Percentiles rank a stretch among this genome's conserved stretches.
Evolutionary conservation across 2,888 invertebrate genomes (phyloP).

Genomic region (Ophion costatus): DNA sequence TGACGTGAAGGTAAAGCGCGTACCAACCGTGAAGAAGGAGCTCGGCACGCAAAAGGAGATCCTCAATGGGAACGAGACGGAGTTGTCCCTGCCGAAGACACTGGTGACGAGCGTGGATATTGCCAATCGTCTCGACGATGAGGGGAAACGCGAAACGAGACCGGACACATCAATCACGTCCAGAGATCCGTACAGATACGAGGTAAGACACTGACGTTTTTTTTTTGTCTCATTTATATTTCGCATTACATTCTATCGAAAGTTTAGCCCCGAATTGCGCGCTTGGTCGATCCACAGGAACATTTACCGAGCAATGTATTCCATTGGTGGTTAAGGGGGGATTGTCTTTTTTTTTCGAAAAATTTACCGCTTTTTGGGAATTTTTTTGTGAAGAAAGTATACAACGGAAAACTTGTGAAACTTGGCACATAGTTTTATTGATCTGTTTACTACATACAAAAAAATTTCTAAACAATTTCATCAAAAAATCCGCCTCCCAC

Average conservation of each 20-base stretch:
- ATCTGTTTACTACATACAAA: too few species aligned
- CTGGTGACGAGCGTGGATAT: conserved; percentile 45
- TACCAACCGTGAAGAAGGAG: conserved; percentile 80
- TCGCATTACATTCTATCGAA: neutral
- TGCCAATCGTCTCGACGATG: conserved; percentile 62
- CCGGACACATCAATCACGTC: conserved; percentile 21
- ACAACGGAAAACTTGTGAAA: too few species aligned
- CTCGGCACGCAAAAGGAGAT: conserved; percentile 80
- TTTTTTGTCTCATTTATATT: neutral
- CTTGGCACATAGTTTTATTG: too few species aligned
- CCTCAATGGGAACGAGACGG: conserved; percentile 59
- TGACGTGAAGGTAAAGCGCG: conserved; percentile 71
- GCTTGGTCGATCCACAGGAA: too few species aligned
- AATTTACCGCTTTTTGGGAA: too few species aligned
- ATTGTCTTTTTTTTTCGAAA: too few species aligned
- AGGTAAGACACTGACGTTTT: conserved; percentile 30
- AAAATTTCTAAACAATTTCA: too few species aligned
- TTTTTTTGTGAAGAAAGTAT: too few species aligned
- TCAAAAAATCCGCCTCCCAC: too few species aligned
- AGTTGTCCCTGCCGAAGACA: conserved; percentile 41
- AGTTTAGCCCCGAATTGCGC: too few species aligned
- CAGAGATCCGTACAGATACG: conserved; percentile 50
- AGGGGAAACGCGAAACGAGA: conserved; percentile 33
- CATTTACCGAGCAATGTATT: too few species aligned
- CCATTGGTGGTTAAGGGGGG: too few species aligned